A percentile compares a stretch with the other conserved stretches of the same genome.
These are phyloP conservation scores for Australoheros scitulus DNA, from an alignment of 2,113 vertebrate genomes.

Conservation along the genomic window DNA sequence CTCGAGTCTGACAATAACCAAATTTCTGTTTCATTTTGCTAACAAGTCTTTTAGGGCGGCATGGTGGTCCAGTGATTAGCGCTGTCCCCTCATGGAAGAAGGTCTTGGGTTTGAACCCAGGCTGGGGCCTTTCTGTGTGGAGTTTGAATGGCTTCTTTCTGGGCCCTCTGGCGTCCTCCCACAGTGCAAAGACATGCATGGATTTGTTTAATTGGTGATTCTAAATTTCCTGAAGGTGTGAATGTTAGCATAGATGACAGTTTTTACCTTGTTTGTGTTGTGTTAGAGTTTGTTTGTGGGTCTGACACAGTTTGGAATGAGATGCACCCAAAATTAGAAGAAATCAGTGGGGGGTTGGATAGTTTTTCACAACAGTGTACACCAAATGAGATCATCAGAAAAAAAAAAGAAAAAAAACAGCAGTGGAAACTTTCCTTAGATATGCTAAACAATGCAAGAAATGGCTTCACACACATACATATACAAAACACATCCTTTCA, in stretches of 20 bases:
- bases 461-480: neutral
- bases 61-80: neutral
- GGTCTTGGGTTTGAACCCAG: neutral
- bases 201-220: neutral
- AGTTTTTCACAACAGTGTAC: neutral
- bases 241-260: neutral
- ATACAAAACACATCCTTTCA: constrained; percentile 13
- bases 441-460: constrained; percentile 23
- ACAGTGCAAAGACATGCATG: neutral
- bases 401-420: neutral
- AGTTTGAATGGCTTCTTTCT: neutral
- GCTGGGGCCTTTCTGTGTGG: neutral
- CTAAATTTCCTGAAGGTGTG: neutral
- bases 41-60: neutral
- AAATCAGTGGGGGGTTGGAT: rapidly evolving
- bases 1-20: neutral
- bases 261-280: neutral
- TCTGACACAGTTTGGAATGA: neutral
- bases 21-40: too few species aligned
- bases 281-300: neutral
- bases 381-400: neutral
- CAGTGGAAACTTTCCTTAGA: constrained; percentile 1
- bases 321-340: neutral
- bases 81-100: neutral
- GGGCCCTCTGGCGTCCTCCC: neutral